Evolutionary conservation across 1,140 invertebrate species (phyloP), one percentile per base, ranked within the genome.

Genomic region (Onthophagus taurus): DNA sequence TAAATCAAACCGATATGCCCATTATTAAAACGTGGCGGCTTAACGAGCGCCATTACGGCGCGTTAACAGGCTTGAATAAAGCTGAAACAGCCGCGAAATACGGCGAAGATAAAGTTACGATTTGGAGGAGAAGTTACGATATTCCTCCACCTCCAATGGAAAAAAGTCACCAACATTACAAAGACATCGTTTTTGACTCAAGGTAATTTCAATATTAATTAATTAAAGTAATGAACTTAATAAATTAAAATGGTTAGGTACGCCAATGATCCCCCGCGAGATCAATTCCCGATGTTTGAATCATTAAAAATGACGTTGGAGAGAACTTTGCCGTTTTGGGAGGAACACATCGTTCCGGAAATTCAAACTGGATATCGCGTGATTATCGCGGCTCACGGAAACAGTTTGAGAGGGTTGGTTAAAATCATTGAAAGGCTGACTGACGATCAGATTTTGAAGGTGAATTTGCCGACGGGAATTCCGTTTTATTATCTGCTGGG

Each of bases 391-490:
- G 78, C 79, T 21, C 82, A 85, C 63, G 82, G 81, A 2, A 84
- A 83, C 49, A 78, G 77, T 53, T 63, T 83, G 5, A 62, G 81
- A 38, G 80, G 77, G 6, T 68, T 85, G 11, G 72, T 85, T 2
- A 84, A 83, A 61, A 76, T 81, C 51, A 67, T 85, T 26, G 79
- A 84, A 52, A 51, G 71, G 12, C 68, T 83, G 46, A 66, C 68
- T 18, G 76, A 83, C 50, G 68, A 72, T 41, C 72, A 70, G 20
- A 83, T 84, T 26, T 72, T 77, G 60, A 72, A 68, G 36, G 64
- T 84, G 2, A 84, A 85, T 63, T 69, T 84, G n/a, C 81, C 81
- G 5, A 83, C 80, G 49, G 80, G 78, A 31, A 81, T 84, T 48
- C 81, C 81, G 3, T 74, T 83, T 45, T 72, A 79, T 2, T 83